phyloP scores from a whole-genome alignment of 92 coral and sea anemone genomes.

The Epizoanthus ramosus region DNA sequence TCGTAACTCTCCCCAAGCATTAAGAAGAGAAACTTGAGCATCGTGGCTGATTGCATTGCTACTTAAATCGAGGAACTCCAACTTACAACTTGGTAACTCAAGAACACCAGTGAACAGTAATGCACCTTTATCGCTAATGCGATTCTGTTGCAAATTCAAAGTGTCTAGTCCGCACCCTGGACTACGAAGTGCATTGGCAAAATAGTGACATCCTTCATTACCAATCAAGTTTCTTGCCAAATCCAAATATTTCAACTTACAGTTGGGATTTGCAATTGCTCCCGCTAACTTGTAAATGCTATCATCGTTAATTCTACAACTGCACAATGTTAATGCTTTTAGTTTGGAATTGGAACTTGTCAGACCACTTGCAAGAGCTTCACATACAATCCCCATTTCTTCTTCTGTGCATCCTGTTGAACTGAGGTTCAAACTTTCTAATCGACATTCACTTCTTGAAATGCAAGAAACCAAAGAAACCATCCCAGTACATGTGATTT shows the following conservation, averaged over 20 bases:
- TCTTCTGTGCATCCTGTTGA: conserved; percentile 13
- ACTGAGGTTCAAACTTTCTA: conserved; percentile 22
- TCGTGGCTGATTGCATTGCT: background rate
- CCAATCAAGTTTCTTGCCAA: conserved; percentile 10
- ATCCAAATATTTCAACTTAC: conserved; percentile 1
- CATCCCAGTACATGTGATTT: conserved; percentile 4
- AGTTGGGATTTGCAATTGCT: conserved; percentile 15
- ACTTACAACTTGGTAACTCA: conserved; percentile 6
- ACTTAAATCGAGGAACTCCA: conserved; percentile 8
- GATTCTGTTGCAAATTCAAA: conserved; percentile 1
- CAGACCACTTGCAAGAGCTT: background rate
- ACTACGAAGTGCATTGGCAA: conserved; percentile 25
- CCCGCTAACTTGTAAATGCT: background rate
- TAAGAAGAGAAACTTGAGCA: background rate
- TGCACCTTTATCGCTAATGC: conserved; percentile 30
- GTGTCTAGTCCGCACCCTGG: background rate
- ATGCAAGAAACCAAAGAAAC: conserved; percentile 14
- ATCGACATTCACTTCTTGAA: background rate
- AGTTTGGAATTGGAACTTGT: background rate
- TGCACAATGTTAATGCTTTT: background rate
- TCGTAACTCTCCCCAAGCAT: conserved; percentile 26
- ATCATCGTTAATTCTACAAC: conserved; percentile 3
- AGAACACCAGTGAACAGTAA: background rate
- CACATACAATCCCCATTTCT: background rate
- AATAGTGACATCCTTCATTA: conserved; percentile 25